Conservation (phyloP, 2,888 invertebrate species). For the Tinea semifulvella region DNA sequence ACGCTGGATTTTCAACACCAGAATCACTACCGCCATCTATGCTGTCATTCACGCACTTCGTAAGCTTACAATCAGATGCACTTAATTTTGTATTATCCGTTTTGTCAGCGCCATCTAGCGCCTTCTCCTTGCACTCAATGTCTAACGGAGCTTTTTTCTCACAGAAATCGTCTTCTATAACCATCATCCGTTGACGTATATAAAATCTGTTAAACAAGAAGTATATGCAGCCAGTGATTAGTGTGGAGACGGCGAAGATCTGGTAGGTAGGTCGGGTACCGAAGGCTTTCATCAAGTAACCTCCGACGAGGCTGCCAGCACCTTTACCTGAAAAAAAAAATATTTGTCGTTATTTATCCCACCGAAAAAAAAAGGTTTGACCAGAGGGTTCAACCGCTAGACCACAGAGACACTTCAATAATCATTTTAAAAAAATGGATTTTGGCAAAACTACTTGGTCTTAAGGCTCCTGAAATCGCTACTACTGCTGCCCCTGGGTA, state of each 20-base stretch:
- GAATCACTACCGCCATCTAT: conserved; percentile 58
- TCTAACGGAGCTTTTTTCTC: conserved; percentile 53
- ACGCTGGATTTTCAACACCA: conserved; percentile 56
- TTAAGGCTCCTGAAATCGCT: too few relatives aligned
- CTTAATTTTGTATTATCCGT: conserved; percentile 20
- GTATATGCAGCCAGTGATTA: conserved; percentile 73
- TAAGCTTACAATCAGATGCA: conserved; percentile 22
- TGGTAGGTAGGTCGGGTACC: conserved; percentile 78
- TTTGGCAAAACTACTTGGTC: too few relatives aligned
- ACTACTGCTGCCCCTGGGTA: too few relatives aligned
- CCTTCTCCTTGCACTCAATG: conserved; percentile 32
- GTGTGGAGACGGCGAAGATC: conserved; percentile 71
- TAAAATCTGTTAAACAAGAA: conserved; percentile 73
- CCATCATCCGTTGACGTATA: conserved; percentile 62
- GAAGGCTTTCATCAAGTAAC: conserved; percentile 76
- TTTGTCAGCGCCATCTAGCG: conserved; percentile 37
- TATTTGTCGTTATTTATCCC: too few relatives aligned
- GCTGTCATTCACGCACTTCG: conserved; percentile 31
- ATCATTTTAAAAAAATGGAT: too few relatives aligned
- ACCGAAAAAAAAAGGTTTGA: too few relatives aligned
- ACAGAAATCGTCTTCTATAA: conserved; percentile 63
- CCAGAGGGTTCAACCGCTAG: too few relatives aligned
- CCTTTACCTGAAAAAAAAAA: conserved; percentile 70
- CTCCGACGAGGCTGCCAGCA: conserved; percentile 78
- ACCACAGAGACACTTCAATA: too few relatives aligned